Evolutionary conservation across 2,113 vertebrate species (phyloP).

Genomic region (Microtus montanus): DNA sequence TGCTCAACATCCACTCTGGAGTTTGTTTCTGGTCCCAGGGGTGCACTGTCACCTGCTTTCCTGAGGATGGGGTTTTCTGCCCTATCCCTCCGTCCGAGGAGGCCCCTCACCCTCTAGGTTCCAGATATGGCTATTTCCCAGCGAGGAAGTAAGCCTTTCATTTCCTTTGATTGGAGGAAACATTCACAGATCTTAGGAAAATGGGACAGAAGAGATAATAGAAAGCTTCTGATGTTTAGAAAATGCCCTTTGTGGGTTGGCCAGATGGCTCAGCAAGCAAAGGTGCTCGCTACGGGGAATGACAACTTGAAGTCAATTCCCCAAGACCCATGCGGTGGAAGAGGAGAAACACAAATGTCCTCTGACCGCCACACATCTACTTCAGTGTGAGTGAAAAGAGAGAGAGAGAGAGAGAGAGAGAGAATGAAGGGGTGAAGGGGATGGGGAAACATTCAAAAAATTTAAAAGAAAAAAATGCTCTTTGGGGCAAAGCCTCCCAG

Average conservation of each 20-base stretch:
- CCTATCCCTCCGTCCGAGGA: not conserved
- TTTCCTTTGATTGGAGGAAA: not conserved
- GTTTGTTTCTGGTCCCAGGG: not conserved
- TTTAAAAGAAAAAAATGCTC: not conserved
- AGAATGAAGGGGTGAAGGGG: too few species aligned
- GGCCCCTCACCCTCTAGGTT: not conserved
- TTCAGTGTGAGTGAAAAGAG: too few species aligned
- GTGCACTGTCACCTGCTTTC: not conserved
- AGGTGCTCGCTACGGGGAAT: not conserved
- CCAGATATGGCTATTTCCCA: not conserved
- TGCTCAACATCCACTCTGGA: not conserved
- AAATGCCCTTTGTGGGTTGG: not conserved
- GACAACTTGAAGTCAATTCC: not conserved
- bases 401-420: too few species aligned
- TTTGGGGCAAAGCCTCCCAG: not conserved
- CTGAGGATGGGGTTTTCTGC: not conserved
- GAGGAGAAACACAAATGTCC: not conserved
- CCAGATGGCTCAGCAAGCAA: not conserved
- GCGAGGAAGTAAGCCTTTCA: not conserved
- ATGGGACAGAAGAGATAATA: not conserved
- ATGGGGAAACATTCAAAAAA: not conserved
- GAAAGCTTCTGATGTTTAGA: conserved; percentile 21
- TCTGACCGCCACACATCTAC: not conserved
- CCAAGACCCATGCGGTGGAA: not conserved
- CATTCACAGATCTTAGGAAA: not conserved